Evolutionary conservation across 2,113 vertebrate species (phyloP).

Genomic region (Tor tambroides): DNA sequence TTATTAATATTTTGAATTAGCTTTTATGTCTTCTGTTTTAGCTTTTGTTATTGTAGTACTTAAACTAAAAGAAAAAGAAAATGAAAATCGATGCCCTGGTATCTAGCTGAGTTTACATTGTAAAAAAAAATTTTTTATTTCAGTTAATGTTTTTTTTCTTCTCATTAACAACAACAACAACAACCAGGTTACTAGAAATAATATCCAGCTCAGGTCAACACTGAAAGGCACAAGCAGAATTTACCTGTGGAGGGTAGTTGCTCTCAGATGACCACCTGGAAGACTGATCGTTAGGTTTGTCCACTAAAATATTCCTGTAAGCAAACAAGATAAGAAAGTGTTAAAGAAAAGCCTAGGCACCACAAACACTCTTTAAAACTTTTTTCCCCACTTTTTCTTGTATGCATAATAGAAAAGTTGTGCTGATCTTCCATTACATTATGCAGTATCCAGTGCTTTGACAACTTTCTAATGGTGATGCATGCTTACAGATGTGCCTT

Average conservation of each 20-base stretch:
- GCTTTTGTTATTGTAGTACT: no score
- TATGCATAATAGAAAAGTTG: background rate
- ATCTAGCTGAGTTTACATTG: no score
- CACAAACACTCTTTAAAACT: no score
- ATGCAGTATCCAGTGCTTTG: background rate
- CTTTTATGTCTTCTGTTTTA: no score
- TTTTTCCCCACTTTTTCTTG: background rate
- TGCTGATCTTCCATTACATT: background rate
- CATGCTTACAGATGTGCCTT: background rate
- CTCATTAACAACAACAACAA: no score
- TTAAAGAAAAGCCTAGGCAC: background rate
- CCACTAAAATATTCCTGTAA: constrained; percentile 96
- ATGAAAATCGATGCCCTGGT: no score
- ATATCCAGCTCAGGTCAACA: background rate
- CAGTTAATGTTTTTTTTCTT: no score
- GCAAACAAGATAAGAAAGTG: constrained; percentile 10
- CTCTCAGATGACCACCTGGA: constrained; percentile 99
- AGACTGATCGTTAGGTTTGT: constrained; percentile 97
- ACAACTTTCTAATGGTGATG: background rate
- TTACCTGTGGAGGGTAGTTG: constrained; percentile 98
- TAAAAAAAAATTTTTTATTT: no score
- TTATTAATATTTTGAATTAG: no score
- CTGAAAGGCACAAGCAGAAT: background rate
- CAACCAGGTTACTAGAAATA: background rate
- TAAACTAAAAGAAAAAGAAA: no score